Conservation (phyloP, 1,140 invertebrate genomes). For the Drosophila nasuta region DNA sequence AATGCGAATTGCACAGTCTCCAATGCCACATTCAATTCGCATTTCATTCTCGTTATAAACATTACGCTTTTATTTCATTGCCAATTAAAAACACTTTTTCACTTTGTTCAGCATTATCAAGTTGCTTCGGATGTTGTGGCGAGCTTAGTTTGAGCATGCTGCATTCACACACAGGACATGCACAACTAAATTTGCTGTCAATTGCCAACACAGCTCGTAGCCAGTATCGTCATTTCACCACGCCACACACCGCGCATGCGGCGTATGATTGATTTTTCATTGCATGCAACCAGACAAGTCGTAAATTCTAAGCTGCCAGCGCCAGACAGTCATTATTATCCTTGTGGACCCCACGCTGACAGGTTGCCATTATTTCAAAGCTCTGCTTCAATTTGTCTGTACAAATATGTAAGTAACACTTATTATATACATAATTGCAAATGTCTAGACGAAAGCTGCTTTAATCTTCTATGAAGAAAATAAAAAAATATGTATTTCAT, state of each 20-base stretch:
- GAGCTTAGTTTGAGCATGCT: conserved; percentile 9
- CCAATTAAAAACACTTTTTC: conserved; percentile 13
- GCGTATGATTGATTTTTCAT: conserved; percentile 73
- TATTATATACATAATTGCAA: too few species aligned
- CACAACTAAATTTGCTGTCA: conserved; percentile 28
- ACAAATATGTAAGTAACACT: conserved; percentile 17
- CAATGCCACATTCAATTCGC: neutral
- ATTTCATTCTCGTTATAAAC: neutral
- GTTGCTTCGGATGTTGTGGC: neutral
- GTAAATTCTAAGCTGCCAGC: neutral
- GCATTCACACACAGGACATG: conserved; percentile 15
- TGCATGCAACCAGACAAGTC: neutral
- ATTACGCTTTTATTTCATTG: neutral
- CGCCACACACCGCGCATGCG: conserved; percentile 56
- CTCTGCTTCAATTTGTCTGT: neutral
- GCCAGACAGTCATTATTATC: conserved; percentile 19
- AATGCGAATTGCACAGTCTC: conserved; percentile 1
- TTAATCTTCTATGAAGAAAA: too few species aligned
- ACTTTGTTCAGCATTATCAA: neutral
- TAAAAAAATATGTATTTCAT: too few species aligned
- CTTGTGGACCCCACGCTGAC: neutral
- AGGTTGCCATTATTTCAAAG: neutral
- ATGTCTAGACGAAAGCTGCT: too few species aligned
- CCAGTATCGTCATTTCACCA: conserved; percentile 51
- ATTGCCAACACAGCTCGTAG: conserved; percentile 35